These are phyloP conservation scores for Chiloscyllium plagiosum DNA, from an alignment of 2,113 vertebrate species.

Conservation along the genomic window DNA sequence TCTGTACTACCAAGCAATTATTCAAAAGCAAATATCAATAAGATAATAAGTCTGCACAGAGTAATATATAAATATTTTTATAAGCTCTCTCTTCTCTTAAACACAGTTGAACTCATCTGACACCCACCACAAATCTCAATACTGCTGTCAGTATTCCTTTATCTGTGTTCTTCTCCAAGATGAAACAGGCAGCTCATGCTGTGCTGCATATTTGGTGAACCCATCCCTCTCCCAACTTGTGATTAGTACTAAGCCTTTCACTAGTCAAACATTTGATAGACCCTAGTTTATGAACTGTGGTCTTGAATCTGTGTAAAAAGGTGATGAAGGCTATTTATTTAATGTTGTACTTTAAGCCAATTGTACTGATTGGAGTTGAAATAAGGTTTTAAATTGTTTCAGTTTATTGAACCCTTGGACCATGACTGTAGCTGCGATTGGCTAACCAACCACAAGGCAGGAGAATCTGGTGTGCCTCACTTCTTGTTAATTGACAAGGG, in stretches of 20 bases:
- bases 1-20: no score
- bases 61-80: no score
- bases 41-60: no score
- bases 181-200: no score
- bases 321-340: neutral
- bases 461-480: neutral
- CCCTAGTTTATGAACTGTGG: neutral
- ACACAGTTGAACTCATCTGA: no score
- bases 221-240: neutral
- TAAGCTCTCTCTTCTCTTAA: no score
- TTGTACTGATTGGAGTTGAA: neutral
- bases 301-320: neutral
- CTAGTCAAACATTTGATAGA: neutral
- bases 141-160: no score
- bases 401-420: neutral
- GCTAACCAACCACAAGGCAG: neutral
- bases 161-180: no score
- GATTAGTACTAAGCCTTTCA: neutral
- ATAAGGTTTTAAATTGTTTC: slow-evolving; percentile 3
- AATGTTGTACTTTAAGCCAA: neutral
- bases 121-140: no score
- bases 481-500: neutral
- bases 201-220: no score
- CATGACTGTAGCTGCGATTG: neutral
- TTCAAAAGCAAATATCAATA: no score